Evolutionary conservation across 2,888 invertebrate genomes (phyloP).

Genomic region (Ophion slaviceki): DNA sequence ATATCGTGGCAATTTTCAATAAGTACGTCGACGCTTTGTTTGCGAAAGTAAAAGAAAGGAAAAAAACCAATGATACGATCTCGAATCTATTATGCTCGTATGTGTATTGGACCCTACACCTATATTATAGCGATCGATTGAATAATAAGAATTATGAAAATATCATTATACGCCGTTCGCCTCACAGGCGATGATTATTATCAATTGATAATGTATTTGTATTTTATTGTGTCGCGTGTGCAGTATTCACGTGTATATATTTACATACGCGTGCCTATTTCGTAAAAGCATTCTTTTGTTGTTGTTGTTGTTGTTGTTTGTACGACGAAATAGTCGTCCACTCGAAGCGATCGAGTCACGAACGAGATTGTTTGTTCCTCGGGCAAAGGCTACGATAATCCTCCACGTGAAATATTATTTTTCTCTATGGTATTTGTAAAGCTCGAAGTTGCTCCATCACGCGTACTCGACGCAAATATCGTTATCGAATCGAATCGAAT

Average conservation of each 20-base stretch:
- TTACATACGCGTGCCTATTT: conserved; percentile 59
- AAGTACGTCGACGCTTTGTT: background rate
- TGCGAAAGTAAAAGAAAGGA: background rate
- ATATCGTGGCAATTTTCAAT: background rate
- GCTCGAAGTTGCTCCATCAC: conserved; percentile 23
- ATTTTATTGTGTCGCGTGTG: conserved; percentile 55
- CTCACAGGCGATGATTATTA: conserved; percentile 25
- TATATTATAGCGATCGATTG: conserved; percentile 61
- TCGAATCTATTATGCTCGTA: conserved; percentile 28
- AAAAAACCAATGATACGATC: conserved; percentile 4
- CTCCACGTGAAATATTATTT: conserved; percentile 57
- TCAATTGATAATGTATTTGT: conserved; percentile 28
- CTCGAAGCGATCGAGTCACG: conserved; percentile 9
- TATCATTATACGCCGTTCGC: conserved; percentile 58
- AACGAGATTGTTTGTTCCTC: conserved; percentile 54
- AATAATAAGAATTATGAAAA: conserved; percentile 66
- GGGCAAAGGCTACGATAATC: conserved; percentile 60
- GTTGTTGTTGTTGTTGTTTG: background rate
- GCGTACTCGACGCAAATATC: conserved; percentile 7
- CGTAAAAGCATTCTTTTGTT: conserved; percentile 39
- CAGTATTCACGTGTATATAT: conserved; percentile 58
- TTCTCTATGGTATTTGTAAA: conserved; percentile 9
- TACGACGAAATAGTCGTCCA: conserved; percentile 25
- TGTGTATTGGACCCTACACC: conserved; percentile 70
- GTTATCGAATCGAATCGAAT: conserved; percentile 26